A percentile compares a stretch with the other conserved stretches of the same genome.
These are phyloP conservation scores for Papilio glaucus DNA, from an alignment of 1,140 invertebrate species.

Conservation along the genomic window DNA sequence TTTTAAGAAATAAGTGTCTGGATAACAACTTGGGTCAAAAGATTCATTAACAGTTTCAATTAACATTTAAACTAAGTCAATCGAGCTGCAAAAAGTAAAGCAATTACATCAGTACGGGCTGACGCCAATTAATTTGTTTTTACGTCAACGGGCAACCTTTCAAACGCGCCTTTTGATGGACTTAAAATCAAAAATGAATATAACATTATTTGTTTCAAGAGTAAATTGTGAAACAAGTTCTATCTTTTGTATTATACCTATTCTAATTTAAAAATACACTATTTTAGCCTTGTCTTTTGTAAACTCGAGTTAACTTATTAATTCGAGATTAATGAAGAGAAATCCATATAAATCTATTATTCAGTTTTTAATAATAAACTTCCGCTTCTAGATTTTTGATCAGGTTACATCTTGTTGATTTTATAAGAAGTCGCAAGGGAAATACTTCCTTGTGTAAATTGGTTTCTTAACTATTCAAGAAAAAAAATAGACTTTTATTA, in stretches of 20 bases:
- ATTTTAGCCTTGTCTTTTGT: not conserved
- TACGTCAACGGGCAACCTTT: conserved; percentile 7
- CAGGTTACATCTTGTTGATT: conserved; percentile 17
- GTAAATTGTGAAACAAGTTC: not conserved
- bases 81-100: conserved; percentile 19
- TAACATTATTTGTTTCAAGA: conserved; percentile 8
- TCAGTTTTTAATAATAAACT: conserved; percentile 3
- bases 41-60: conserved; percentile 18
- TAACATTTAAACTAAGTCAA: conserved; percentile 22
- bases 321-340: not conserved
- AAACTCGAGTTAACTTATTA: not conserved
- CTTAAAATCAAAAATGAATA: conserved; percentile 12
- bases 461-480: conserved; percentile 3
- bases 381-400: not conserved
- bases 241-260: not conserved
- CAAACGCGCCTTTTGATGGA: conserved; percentile 7
- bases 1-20: conserved; percentile 8
- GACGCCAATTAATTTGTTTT: conserved; percentile 22
- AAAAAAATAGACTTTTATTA: not conserved
- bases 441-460: conserved; percentile 9
- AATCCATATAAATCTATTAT: not conserved
- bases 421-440: conserved; percentile 2
- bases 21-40: not conserved
- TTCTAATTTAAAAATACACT: not conserved
- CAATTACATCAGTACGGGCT: conserved; percentile 16